Evolutionary conservation across 2,888 invertebrate genomes (phyloP), one percentile per base, ranked within the genome.

Genomic region (Orthosia cruda): DNA sequence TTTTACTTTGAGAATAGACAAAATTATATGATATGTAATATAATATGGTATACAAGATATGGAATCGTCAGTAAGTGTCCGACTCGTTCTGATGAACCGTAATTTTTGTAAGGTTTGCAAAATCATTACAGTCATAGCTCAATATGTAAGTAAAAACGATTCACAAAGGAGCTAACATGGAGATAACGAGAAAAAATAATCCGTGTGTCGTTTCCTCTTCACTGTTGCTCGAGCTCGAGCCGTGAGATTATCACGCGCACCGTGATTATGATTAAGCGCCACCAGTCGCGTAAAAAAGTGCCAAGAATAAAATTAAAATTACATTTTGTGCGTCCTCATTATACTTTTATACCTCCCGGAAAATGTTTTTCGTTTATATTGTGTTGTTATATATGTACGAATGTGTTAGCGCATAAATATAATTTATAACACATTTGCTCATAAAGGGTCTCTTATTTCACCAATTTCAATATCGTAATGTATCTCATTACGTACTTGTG

Each of bases 191-290:
- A 91, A 92, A 92, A 88, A 85, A 87, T 87, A 83, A 85, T 92
- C 90, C 90, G 87, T 90, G 87, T 91, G 93, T 92, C 93, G 92
- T 93, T 93, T 92, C 91, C 91, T 91, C 92, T 92, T 92, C 92
- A 92, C 93, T 91, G 90, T 85, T 81, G 86, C 59, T 40, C 55
- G 55, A 55, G 87, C 88, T 77, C 86, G 83, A 88, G 89, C 87
- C 87, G 90, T 83, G 88, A 91, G 94, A 95, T 95, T 94, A 95
- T 94, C 92, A 91, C 93, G 92, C 90, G 80, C 87, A 84, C 87
- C 90, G 90, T 94, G 94, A 95, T 95, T 95, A 94, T 94, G 94
- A 94, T 93, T 93, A 94, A 94, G 91, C 90, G 91, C 89, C 85
- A 89, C 87, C 91, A 91, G 90, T 90, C 89, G 91, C 68, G 89